Conservation (phyloP, 2,888 invertebrate species). For the Apotomis betuletana region DNA sequence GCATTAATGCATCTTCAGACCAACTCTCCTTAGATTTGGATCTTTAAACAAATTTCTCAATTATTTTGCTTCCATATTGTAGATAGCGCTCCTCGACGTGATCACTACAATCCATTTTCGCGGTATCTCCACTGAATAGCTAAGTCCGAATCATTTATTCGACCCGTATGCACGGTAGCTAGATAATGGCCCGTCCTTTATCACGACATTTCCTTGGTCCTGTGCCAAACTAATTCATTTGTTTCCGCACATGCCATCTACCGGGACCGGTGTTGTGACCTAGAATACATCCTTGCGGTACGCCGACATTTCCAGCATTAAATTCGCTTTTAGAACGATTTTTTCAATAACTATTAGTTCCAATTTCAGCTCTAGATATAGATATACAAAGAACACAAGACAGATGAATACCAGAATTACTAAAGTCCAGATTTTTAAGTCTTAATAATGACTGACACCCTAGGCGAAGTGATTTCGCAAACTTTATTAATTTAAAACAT, state of each 20-base stretch:
- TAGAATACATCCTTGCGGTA: conserved; percentile 7
- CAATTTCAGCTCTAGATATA: background rate
- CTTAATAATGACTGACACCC: too few relatives aligned
- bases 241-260: background rate
- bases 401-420: too few relatives aligned
- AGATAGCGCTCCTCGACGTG: background rate
- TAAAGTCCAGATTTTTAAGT: too few relatives aligned
- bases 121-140: background rate
- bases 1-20: too few relatives aligned
- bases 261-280: background rate
- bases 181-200: conserved; percentile 6
- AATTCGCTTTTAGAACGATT: too few relatives aligned
- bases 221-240: conserved; percentile 17
- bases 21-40: too few relatives aligned
- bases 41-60: too few relatives aligned
- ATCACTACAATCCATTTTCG: background rate
- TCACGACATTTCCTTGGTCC: conserved; percentile 4
- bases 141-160: conserved; percentile 10
- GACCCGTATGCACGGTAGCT: background rate
- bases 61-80: too few relatives aligned
- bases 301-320: background rate
- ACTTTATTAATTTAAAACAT: too few relatives aligned
- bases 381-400: too few relatives aligned
- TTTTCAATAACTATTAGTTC: background rate
- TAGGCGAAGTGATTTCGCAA: too few relatives aligned